Evolutionary conservation across 2,797 vertebrate genomes (phyloP), one percentile per base, ranked within the genome.

Genomic region (Erethizon dorsatum): DNA sequence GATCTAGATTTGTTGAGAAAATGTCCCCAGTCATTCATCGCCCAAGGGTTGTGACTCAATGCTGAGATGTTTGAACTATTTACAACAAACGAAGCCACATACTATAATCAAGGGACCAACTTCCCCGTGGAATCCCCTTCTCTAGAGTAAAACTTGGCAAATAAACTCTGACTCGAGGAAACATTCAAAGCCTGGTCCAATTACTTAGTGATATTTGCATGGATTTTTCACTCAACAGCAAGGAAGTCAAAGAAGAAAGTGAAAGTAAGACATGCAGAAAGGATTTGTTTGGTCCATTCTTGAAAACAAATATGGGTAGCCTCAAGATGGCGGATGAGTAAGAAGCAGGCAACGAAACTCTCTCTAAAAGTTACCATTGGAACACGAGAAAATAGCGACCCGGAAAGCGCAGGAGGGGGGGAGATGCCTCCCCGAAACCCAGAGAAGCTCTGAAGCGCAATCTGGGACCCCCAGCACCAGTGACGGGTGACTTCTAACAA

Each of bases 91-190:
- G 37, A 47, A 88, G 54, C 57, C 56, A 41, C 13, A 1, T 0
- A 5, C 56, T 61, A 15, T 82, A 47, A 91, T n/a, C 75, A 83
- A 82, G 82, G 90, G 47, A 83, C 37, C n/a, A 79, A 59, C 31
- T 83, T 93, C 92, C 67, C 61, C 3, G 4, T 10, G 80, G 88
- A 85, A 85, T 91, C 83, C 83, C 69, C 80, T 56, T 80, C 80
- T 41, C 71, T 52, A 31, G 41, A n/a, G 75, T 78, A 12, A 96
- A 91, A 86, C n/a, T 75, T 91, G 79, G 52, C n/a, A 83, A 90
- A 54, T 69, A 83, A 93, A 71, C 1, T 50, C 2, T 37, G 15
- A 56, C 2, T 45, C 54, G 47, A 37, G 31, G 41, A 89, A 89
- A 88, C 4, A 0, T 33, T 57, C 59, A n/a, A 75, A 89, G 45